Evolutionary conservation across 92 coral and sea anemone species (phyloP).

Genomic region (Phymanthus crucifer): DNA sequence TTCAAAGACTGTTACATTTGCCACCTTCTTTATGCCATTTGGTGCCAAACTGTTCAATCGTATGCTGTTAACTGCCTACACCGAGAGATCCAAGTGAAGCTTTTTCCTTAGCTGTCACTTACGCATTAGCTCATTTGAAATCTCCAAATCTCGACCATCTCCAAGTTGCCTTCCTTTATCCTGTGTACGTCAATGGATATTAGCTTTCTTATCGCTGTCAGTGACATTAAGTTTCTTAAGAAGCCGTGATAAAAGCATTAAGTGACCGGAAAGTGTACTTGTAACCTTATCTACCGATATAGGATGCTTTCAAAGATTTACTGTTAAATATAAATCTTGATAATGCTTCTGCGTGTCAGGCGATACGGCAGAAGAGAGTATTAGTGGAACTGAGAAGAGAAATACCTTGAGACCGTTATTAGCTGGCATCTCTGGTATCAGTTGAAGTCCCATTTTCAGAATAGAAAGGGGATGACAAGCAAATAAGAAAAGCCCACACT

Average conservation of each 20-base stretch:
- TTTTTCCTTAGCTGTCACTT: neutral
- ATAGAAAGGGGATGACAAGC: too few relatives aligned
- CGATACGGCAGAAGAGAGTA: neutral
- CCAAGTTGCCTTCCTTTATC: neutral
- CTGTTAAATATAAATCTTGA: neutral
- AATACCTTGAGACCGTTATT: too few relatives aligned
- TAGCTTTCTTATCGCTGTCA: constrained; percentile 4
- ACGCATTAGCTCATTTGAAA: neutral
- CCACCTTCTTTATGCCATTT: neutral
- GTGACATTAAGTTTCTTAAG: constrained; percentile 13
- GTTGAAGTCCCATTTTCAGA: too few relatives aligned
- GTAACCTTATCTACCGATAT: constrained; percentile 15
- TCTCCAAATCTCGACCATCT: neutral
- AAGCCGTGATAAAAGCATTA: constrained; percentile 4
- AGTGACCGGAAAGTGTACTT: constrained; percentile 34
- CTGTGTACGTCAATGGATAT: neutral
- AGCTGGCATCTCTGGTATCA: too few relatives aligned
- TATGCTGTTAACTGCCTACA: neutral
- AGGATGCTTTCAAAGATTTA: neutral
- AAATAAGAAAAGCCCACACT: too few relatives aligned
- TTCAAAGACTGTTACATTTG: neutral
- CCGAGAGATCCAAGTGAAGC: neutral
- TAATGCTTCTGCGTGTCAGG: neutral
- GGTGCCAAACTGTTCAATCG: neutral
- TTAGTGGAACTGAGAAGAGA: neutral